A percentile compares a stretch with the other conserved stretches of the same genome.
phyloP scores from a whole-genome alignment of 2,888 invertebrate species.

The Euproctis similis region DNA sequence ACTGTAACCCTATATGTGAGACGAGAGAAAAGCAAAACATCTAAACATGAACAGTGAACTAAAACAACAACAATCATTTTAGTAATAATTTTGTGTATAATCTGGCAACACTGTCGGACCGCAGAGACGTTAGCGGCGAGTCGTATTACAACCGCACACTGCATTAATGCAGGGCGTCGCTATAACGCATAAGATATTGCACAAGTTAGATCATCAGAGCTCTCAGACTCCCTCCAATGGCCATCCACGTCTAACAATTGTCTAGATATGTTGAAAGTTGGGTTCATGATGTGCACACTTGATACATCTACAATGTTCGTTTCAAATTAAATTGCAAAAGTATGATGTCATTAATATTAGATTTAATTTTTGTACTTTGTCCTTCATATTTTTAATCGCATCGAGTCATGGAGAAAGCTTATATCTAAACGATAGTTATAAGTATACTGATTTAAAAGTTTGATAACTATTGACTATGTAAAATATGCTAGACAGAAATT shows the following conservation, averaged over 20 bases:
- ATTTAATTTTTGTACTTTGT: no score
- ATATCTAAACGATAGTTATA: no score
- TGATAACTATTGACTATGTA: no score
- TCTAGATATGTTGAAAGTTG: conserved; percentile 41
- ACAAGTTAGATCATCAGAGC: conserved; percentile 60
- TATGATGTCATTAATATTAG: no score
- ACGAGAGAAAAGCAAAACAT: no score
- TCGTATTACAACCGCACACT: conserved; percentile 28
- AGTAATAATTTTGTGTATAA: conserved; percentile 22
- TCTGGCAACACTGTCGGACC: conserved; percentile 24
- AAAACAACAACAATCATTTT: conserved; percentile 21
- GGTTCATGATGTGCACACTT: conserved; percentile 37
- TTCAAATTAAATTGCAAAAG: no score
- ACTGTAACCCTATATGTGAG: no score
- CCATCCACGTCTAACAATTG: conserved; percentile 28
- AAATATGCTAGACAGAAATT: no score
- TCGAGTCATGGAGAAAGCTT: no score
- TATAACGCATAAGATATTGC: conserved; percentile 57
- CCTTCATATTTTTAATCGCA: no score
- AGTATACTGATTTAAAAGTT: no score
- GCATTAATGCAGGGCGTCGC: conserved; percentile 51
- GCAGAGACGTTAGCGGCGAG: conserved; percentile 17
- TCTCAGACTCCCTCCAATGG: conserved; percentile 38
- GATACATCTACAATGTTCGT: no score
- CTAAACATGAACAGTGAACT: conserved; percentile 8